Evolutionary conservation across 2,888 invertebrate genomes (phyloP), one percentile per base, ranked within the genome.

Genomic region (Monoplex corrugatus): DNA sequence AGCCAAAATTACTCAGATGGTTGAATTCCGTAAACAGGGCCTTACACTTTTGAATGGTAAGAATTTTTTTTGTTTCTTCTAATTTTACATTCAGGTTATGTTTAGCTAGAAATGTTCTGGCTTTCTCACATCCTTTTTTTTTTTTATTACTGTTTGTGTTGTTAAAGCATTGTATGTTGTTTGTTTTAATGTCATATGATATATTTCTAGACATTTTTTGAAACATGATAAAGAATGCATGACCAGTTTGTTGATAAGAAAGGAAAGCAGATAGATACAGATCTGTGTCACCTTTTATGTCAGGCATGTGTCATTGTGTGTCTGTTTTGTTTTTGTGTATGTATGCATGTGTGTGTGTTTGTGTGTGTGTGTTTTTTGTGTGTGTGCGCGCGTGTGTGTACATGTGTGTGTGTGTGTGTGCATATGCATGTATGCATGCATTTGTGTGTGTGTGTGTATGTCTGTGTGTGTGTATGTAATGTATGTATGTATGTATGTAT

Each of bases 11-110:
- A 97, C 97, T 1, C 99, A 99, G 96, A 92, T 96, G 40, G 97
- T 97, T 95, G 97, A 98, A 91, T 98, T 98, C 96, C 97, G 99
- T 45, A 97, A 98, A 94, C 98, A 98, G 93, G 99, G 99, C 44
- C 97, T 99, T 72, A 98, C 98, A 2, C 94, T 95, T 92, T 90
- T 95, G 84, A 94, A 94, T 91, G 96, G 96, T 95, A 93, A 92
- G 93, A 91, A 86, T 86, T 75, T 85, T 40, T 2, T 28, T 86
- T 38, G 10, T 78, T 19, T 44, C 32, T 44, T 87, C 16, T 86
- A 13, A 13, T 23, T 43, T 43, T n/a, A 32, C 50, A 10, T 40
- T 43, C 43, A 44, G 23, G 28, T 84, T 43, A 13, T 57, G 57
- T 57, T n/a, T 2, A 57, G 13, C 23, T 23, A 57, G 57, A 57